phyloP scores from a whole-genome alignment of 2,797 vertebrate species.

The Schizopygopsis malacanthus region DNA sequence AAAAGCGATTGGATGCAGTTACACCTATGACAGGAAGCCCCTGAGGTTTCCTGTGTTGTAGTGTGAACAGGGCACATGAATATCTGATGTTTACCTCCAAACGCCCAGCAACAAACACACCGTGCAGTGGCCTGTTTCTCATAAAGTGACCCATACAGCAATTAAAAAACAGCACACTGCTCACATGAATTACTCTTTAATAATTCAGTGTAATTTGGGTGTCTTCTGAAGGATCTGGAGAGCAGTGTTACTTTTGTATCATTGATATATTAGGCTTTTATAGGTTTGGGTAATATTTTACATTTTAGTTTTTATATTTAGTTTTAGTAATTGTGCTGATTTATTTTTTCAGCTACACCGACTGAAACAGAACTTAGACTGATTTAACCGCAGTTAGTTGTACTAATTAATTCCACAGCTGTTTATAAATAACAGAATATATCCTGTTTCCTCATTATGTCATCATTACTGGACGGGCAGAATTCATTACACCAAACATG shows the following conservation, averaged over 20 bases:
- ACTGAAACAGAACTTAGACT: neutral
- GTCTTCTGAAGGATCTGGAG: neutral
- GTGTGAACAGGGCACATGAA: constrained; percentile 43
- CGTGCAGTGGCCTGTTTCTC: neutral
- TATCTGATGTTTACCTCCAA: constrained; percentile 50
- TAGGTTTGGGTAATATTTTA: neutral
- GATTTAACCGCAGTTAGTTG: too few species aligned
- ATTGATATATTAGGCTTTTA: neutral
- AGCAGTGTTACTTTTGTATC: neutral
- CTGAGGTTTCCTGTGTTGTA: constrained; percentile 64
- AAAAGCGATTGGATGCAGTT: constrained; percentile 46
- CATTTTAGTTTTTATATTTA: neutral
- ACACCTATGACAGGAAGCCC: constrained; percentile 62
- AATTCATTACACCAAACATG: neutral
- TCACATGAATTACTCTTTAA: neutral
- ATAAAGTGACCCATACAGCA: constrained; percentile 14
- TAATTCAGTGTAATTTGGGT: neutral
- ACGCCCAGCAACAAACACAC: constrained; percentile 5
- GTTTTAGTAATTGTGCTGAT: neutral
- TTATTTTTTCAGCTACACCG: neutral
- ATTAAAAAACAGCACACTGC: neutral
- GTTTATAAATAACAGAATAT: too few species aligned
- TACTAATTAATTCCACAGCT: too few species aligned
- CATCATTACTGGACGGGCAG: too few species aligned
- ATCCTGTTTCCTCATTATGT: too few species aligned